Percentiles rank a stretch among this genome's conserved stretches.
phyloP scores from a whole-genome alignment of 1,140 invertebrate genomes.

The Triops longicaudatus region DNA sequence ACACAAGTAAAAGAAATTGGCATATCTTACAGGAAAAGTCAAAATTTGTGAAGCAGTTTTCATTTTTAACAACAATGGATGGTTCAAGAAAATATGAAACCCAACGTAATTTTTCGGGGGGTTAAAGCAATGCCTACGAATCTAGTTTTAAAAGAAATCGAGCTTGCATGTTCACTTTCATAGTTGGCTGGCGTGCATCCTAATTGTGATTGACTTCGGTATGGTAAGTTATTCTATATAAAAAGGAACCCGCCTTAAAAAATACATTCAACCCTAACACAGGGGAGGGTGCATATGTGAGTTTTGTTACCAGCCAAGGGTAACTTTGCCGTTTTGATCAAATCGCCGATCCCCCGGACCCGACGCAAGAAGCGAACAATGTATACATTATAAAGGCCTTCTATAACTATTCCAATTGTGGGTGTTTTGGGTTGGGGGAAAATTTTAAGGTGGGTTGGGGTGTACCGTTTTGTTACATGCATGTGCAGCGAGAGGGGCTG shows the following conservation, averaged over 20 bases:
- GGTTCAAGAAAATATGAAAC: too few relatives aligned
- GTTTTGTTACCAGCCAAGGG: neutral
- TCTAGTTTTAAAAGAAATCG: too few relatives aligned
- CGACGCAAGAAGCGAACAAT: too few relatives aligned
- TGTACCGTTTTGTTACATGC: neutral
- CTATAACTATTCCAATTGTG: neutral
- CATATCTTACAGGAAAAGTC: too few relatives aligned
- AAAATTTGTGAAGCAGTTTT: too few relatives aligned
- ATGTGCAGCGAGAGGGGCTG: neutral
- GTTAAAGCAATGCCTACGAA: too few relatives aligned
- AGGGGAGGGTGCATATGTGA: conserved; percentile 6
- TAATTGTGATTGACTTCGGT: neutral
- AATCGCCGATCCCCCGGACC: neutral
- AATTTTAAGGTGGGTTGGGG: neutral
- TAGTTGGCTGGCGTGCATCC: too few relatives aligned
- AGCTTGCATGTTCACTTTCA: too few relatives aligned
- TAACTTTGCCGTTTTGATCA: neutral
- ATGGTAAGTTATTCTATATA: neutral
- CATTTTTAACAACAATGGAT: too few relatives aligned
- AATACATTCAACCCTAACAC: neutral
- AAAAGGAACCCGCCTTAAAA: neutral
- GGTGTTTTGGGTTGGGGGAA: neutral
- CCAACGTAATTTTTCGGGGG: too few relatives aligned
- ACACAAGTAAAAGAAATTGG: too few relatives aligned
- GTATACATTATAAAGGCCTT: neutral